Evolutionary conservation across 2,113 vertebrate genomes (phyloP).

Genomic region (Ctenomys sociabilis): DNA sequence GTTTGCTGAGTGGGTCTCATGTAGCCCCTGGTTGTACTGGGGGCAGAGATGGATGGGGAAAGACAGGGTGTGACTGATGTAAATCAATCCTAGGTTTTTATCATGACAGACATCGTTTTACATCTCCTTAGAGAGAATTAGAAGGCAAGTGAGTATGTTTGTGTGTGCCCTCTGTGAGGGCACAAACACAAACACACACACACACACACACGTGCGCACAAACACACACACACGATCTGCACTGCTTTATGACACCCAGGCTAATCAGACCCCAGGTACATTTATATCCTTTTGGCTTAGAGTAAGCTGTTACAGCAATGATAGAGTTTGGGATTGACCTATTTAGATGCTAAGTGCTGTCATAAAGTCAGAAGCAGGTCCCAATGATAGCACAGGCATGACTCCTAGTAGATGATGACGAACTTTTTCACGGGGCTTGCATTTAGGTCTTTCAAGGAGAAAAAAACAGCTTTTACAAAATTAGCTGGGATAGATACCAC

Average conservation of each 20-base stretch:
- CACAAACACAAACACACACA: neutral
- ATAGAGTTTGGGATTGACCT: constrained; percentile 55
- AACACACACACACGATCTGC: neutral
- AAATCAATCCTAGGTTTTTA: constrained; percentile 70
- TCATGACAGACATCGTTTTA: constrained; percentile 46
- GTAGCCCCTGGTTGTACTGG: constrained; percentile 20
- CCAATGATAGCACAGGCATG: constrained; percentile 58
- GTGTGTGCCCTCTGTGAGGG: neutral
- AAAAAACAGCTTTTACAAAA: neutral
- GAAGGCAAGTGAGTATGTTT: constrained; percentile 22
- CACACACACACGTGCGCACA: no score
- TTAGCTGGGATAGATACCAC: neutral
- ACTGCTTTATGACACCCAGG: constrained; percentile 69
- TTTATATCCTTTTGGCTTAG: constrained; percentile 79
- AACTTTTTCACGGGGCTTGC: constrained; percentile 56
- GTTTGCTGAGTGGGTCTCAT: constrained; percentile 55
- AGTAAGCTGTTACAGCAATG: constrained; percentile 77
- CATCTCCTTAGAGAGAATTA: constrained; percentile 53
- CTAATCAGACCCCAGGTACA: constrained; percentile 71
- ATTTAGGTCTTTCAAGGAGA: constrained; percentile 48
- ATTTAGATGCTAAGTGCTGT: constrained; percentile 67
- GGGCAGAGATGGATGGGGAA: constrained; percentile 59
- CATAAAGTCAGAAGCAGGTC: constrained; percentile 48
- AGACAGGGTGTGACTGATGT: constrained; percentile 71
- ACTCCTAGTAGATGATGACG: constrained; percentile 53